Percentiles rank a stretch among this genome's conserved stretches.
phyloP scores from a whole-genome alignment of 2,888 invertebrate genomes.

The Tetragnatha montana region DNA sequence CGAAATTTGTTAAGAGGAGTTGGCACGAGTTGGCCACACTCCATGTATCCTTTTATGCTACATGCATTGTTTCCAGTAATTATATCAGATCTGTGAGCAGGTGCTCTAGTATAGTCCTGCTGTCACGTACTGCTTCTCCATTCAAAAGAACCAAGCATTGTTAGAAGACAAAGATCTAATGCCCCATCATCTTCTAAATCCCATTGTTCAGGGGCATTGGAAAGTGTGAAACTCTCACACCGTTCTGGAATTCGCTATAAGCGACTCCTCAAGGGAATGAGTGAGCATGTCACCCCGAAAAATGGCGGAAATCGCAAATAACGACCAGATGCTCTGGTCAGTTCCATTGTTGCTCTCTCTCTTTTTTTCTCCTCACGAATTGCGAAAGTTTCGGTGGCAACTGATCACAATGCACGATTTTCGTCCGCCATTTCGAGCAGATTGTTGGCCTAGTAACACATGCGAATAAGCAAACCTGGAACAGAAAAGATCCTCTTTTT shows the following conservation, averaged over 20 bases:
- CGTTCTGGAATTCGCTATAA: constrained; percentile 11
- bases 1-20: neutral
- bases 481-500: constrained; percentile 11
- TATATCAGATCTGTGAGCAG: constrained; percentile 6
- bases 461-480: neutral
- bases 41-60: neutral
- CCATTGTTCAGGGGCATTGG: constrained; percentile 7
- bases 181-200: neutral
- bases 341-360: neutral
- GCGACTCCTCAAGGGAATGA: neutral
- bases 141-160: constrained; percentile 13
- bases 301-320: constrained; percentile 9
- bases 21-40: neutral
- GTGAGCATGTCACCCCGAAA: neutral
- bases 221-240: constrained; percentile 31
- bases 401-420: constrained; percentile 26
- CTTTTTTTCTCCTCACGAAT: neutral
- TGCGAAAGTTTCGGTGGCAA: constrained; percentile 12
- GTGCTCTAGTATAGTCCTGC: constrained; percentile 1
- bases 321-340: neutral
- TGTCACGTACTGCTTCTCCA: constrained; percentile 7
- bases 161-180: constrained; percentile 4
- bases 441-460: constrained; percentile 23
- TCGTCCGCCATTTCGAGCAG: neutral
- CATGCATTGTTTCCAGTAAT: neutral